Conservation (phyloP, 1,140 invertebrate species). For the Limonius californicus region DNA sequence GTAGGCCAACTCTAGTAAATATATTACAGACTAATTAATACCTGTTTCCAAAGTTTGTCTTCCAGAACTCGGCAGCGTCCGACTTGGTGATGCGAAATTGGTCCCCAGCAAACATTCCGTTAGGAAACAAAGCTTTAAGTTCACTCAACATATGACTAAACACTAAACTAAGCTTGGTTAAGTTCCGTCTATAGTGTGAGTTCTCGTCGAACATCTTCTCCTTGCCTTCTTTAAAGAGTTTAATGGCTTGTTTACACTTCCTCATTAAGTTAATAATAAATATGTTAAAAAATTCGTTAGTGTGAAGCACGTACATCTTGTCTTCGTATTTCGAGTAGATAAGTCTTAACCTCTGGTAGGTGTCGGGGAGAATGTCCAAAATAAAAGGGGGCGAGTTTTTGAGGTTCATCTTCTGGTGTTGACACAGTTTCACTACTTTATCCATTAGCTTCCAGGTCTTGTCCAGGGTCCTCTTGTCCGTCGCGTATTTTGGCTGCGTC, state of each 20-base stretch:
- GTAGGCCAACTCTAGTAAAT: too few relatives aligned
- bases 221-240: slow-evolving; percentile 97
- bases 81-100: slow-evolving; percentile 98
- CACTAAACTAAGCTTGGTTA: slow-evolving; percentile 97
- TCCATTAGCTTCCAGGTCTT: slow-evolving; percentile 99
- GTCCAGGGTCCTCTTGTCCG: slow-evolving; percentile 92
- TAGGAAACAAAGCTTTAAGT: slow-evolving; percentile 96
- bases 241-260: slow-evolving; percentile 98
- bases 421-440: slow-evolving; percentile 97
- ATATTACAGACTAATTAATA: too few relatives aligned
- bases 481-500: slow-evolving; percentile 82
- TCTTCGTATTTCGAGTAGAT: slow-evolving; percentile 97
- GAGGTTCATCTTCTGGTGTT: slow-evolving; percentile 98
- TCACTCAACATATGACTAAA: slow-evolving; percentile 99
- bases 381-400: slow-evolving; percentile 99
- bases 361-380: slow-evolving; percentile 97
- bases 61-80: slow-evolving; percentile 99
- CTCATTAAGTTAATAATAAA: slow-evolving; percentile 98
- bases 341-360: slow-evolving; percentile 91
- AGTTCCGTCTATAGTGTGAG: slow-evolving; percentile 89
- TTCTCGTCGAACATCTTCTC: slow-evolving; percentile 99
- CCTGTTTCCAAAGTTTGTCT: slow-evolving; percentile 93
- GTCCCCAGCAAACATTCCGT: slow-evolving; percentile 92
- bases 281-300: slow-evolving; percentile 94
- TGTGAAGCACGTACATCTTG: slow-evolving; percentile 86